Conservation (phyloP, 2,113 vertebrate genomes). For the Laterallus jamaicensis region DNA sequence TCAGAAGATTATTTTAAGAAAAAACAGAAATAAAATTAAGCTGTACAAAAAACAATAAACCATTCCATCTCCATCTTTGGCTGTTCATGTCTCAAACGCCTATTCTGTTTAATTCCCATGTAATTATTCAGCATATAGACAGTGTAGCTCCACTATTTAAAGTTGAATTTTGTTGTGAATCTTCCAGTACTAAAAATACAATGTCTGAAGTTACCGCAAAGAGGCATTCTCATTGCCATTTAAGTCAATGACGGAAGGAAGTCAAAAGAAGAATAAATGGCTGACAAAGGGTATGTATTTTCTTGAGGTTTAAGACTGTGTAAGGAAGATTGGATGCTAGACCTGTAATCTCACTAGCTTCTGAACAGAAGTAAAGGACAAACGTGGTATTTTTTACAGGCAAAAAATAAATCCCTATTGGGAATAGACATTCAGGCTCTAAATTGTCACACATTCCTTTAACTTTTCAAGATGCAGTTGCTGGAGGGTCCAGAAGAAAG, state of each 20-base stretch:
- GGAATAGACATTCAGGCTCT: neutral
- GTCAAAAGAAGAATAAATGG: neutral
- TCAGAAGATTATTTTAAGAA: neutral
- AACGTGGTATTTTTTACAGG: neutral
- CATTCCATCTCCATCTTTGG: neutral
- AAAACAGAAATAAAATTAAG: neutral
- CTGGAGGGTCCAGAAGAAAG: neutral
- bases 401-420: neutral
- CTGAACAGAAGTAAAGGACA: neutral
- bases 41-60: neutral
- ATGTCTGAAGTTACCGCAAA: neutral
- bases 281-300: neutral
- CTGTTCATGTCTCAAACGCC: neutral
- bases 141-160: neutral
- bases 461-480: neutral
- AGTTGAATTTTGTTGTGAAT: neutral
- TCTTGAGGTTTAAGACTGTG: neutral
- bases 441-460: neutral
- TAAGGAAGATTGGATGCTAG: neutral
- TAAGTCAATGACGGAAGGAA: neutral
- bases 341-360: fast-evolving
- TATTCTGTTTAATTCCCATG: neutral
- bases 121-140: neutral
- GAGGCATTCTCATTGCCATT: neutral
- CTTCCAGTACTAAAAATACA: neutral